Percentiles rank a stretch among this genome's conserved stretches.
These are phyloP conservation scores for Drosophila algonquin DNA, from an alignment of 2,888 invertebrate species.

Conservation along the genomic window DNA sequence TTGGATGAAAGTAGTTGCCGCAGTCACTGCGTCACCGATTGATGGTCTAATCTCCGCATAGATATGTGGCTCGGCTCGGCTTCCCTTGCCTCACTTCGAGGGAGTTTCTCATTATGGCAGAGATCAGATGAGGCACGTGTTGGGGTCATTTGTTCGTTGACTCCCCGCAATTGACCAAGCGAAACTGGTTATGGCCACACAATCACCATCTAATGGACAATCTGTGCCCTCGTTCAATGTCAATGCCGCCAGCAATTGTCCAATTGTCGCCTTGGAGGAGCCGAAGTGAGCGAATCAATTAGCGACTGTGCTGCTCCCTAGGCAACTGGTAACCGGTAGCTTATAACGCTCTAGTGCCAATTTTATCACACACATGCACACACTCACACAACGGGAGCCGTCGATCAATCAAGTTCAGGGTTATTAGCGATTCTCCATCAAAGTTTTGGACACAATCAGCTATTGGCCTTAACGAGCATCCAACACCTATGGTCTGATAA, in stretches of 20 bases:
- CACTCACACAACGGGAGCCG: neutral
- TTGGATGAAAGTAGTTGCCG: slow-evolving; percentile 7
- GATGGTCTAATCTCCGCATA: slow-evolving; percentile 19
- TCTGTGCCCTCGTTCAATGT: slow-evolving; percentile 44
- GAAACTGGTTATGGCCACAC: slow-evolving; percentile 39
- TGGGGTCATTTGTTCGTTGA: slow-evolving; percentile 43
- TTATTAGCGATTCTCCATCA: slow-evolving; percentile 2
- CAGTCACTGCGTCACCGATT: slow-evolving; percentile 25
- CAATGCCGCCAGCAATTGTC: slow-evolving; percentile 33
- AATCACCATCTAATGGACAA: slow-evolving; percentile 23
- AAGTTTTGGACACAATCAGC: slow-evolving; percentile 8
- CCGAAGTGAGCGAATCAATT: slow-evolving; percentile 47
- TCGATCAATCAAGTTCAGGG: slow-evolving; percentile 43
- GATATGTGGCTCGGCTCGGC: neutral
- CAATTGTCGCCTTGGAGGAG: slow-evolving; percentile 46
- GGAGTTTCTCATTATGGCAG: slow-evolving; percentile 4
- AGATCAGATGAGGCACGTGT: slow-evolving; percentile 27
- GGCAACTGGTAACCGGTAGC: slow-evolving; percentile 45
- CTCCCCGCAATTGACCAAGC: slow-evolving; percentile 36
- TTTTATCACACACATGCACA: slow-evolving; percentile 25
- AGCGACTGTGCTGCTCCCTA: slow-evolving; percentile 38
- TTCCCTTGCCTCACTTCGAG: slow-evolving; percentile 1
- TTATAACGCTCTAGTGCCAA: slow-evolving; percentile 44
- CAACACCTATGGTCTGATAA: slow-evolving; percentile 21
- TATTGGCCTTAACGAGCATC: slow-evolving; percentile 31